Conservation (phyloP, 92 coral and sea anemone genomes). For the Montipora capitata region DNA sequence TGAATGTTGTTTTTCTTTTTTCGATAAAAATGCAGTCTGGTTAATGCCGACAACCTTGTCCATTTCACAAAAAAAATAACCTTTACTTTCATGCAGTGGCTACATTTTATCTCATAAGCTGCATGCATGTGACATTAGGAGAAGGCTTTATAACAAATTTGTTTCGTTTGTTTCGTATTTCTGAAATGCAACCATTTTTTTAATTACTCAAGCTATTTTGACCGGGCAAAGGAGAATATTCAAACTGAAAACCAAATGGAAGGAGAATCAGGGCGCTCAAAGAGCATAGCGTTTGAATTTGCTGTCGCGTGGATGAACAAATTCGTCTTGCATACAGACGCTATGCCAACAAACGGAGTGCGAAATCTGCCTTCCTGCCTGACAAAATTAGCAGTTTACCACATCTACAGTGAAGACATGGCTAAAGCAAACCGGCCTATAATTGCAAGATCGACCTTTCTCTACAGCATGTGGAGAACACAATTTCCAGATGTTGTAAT, state of each 20-base stretch:
- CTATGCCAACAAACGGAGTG: slow-evolving; percentile 9
- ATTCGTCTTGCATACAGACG: not conserved
- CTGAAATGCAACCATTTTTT: not conserved
- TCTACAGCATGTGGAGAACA: slow-evolving; percentile 61
- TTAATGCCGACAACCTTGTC: too few relatives aligned
- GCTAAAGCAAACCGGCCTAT: not conserved
- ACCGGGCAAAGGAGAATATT: not conserved
- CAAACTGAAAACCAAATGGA: not conserved
- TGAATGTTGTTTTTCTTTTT: too few relatives aligned
- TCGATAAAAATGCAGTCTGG: too few relatives aligned
- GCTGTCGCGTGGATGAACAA: not conserved
- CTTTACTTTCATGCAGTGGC: too few relatives aligned
- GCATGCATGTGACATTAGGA: not conserved
- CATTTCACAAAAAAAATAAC: too few relatives aligned
- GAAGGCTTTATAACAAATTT: not conserved
- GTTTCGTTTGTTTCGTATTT: not conserved
- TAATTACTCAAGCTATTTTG: not conserved
- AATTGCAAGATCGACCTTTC: slow-evolving; percentile 21
- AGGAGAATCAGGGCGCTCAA: too few relatives aligned
- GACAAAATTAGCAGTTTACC: slow-evolving; percentile 27
- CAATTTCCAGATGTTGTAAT: slow-evolving; percentile 37
- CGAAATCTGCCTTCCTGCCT: slow-evolving; percentile 51
- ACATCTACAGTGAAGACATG: slow-evolving; percentile 57
- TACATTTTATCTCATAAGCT: not conserved
- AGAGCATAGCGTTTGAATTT: not conserved